Conservation (phyloP, 2,113 vertebrate species). For the Cryptomyrus ogoouensis region DNA sequence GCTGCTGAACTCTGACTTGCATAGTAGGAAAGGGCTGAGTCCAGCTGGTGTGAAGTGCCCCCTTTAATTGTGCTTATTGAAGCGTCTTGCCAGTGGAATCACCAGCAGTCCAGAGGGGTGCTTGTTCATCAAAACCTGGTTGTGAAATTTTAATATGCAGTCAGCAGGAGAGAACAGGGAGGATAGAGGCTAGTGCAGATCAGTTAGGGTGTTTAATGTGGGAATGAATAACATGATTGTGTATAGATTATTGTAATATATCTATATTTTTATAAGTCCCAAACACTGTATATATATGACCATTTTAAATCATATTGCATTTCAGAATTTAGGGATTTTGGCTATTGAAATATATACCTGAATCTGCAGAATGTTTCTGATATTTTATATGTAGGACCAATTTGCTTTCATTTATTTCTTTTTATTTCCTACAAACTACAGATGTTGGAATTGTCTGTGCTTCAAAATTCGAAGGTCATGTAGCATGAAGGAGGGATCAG, state of each 20-base stretch:
- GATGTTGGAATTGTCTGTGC: neutral
- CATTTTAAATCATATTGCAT: neutral
- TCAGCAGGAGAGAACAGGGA: neutral
- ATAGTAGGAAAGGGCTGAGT: neutral
- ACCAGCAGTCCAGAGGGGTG: neutral
- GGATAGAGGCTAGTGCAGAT: neutral
- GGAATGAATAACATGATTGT: neutral
- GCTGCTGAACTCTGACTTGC: neutral
- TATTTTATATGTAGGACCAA: neutral
- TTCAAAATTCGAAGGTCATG: neutral
- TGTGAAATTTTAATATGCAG: neutral
- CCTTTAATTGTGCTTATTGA: neutral
- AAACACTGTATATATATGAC: neutral
- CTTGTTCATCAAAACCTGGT: neutral
- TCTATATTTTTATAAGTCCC: constrained; percentile 4
- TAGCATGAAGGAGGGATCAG: neutral
- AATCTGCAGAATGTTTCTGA: neutral
- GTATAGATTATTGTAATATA: constrained; percentile 9
- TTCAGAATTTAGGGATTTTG: neutral
- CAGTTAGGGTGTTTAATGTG: neutral
- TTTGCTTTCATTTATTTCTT: neutral
- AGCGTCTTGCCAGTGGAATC: neutral
- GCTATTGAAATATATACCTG: neutral
- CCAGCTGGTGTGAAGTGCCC: neutral
- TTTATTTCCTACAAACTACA: neutral